These are phyloP conservation scores for Drosophila aldrichi DNA, from an alignment of 2,888 invertebrate genomes.

Conservation along the genomic window DNA sequence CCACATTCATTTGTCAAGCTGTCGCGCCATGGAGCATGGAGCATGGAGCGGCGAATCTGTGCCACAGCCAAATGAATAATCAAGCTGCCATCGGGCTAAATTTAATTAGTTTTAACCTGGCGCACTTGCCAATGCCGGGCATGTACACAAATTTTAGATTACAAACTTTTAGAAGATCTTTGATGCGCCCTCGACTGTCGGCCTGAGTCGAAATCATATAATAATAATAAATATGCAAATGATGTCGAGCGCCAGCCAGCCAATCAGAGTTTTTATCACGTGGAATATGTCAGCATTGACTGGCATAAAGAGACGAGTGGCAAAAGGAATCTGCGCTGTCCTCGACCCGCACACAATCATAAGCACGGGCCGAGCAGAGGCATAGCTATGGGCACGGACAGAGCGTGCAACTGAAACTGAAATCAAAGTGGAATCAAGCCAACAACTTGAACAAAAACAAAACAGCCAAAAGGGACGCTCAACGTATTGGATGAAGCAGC, in stretches of 20 bases:
- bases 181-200: conserved; percentile 15
- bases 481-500: conserved; percentile 44
- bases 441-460: conserved; percentile 46
- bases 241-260: conserved; percentile 60
- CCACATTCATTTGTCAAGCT: conserved; percentile 79
- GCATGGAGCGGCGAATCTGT: conserved; percentile 55
- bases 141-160: conserved; percentile 43
- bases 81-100: conserved; percentile 38
- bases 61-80: conserved; percentile 58
- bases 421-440: conserved; percentile 61
- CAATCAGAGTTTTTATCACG: conserved; percentile 84
- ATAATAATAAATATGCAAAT: conserved; percentile 83
- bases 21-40: conserved; percentile 41
- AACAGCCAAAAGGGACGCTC: conserved; percentile 50
- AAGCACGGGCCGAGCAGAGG: neutral
- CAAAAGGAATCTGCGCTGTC: conserved; percentile 39
- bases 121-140: conserved; percentile 54
- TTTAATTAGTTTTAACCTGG: conserved; percentile 72
- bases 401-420: conserved; percentile 49
- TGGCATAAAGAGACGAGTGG: conserved; percentile 60
- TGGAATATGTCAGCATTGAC: conserved; percentile 82
- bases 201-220: conserved; percentile 68
- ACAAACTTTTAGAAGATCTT: conserved; percentile 51
- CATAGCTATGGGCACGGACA: neutral
- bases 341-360: conserved; percentile 38